A percentile compares a stretch with the other conserved stretches of the same genome.
Evolutionary conservation across 1,140 invertebrate species (phyloP).

Genomic region (Catajapyx aquilonaris): DNA sequence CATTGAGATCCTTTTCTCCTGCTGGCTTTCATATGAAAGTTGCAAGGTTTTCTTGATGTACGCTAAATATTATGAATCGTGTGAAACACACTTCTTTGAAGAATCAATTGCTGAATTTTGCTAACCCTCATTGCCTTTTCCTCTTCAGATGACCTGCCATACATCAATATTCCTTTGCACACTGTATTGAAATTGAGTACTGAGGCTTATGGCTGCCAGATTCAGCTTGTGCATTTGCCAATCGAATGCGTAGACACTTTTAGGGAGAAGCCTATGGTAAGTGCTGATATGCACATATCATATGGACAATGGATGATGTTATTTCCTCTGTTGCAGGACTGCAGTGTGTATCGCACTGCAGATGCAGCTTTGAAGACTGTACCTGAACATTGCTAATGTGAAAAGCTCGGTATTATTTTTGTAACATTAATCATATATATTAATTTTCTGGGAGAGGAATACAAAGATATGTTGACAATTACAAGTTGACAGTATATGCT

Average conservation of each 20-base stretch:
- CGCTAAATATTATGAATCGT: constrained; percentile 5
- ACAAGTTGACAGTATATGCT: no score
- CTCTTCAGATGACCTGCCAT: constrained; percentile 57
- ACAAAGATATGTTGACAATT: no score
- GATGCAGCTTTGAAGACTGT: constrained; percentile 44
- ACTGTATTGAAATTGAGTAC: constrained; percentile 69
- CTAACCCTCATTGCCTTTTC: constrained; percentile 5
- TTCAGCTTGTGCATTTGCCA: constrained; percentile 56
- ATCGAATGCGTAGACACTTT: constrained; percentile 72
- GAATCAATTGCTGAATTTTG: no score
- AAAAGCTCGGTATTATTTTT: no score
- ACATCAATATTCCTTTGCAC: constrained; percentile 76
- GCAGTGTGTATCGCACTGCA: constrained; percentile 32
- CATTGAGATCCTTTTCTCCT: no score
- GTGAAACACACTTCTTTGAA: neutral
- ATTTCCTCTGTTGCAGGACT: constrained; percentile 28
- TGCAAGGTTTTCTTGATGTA: neutral
- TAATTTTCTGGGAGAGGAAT: no score
- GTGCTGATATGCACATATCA: neutral
- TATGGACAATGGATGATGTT: neutral
- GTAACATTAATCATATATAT: no score
- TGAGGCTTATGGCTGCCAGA: constrained; percentile 58
- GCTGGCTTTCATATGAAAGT: neutral
- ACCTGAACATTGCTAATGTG: constrained; percentile 33
- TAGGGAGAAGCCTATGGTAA: constrained; percentile 38